Percentiles rank a stretch among this genome's conserved stretches.
Evolutionary conservation across 2,888 invertebrate species (phyloP).

Genomic region (Nymphalis urticae): DNA sequence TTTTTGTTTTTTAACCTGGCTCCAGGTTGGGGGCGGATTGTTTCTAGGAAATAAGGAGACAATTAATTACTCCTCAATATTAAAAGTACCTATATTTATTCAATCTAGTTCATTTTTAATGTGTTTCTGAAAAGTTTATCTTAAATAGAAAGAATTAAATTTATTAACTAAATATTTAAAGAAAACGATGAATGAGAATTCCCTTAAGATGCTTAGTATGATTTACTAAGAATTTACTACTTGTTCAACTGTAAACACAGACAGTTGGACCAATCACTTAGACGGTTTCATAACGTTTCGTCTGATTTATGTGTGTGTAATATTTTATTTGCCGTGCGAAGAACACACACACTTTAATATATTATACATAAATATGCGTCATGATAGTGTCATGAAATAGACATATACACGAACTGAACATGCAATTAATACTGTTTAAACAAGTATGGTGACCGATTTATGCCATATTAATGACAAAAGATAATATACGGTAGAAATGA

Average conservation of each 20-base stretch:
- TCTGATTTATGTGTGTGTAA: slow-evolving; percentile 10
- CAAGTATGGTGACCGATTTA: too few species aligned
- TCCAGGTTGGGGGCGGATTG: slow-evolving; percentile 3
- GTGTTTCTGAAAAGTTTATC: too few species aligned
- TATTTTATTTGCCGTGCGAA: slow-evolving; percentile 6
- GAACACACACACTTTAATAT: neutral
- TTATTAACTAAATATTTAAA: too few species aligned
- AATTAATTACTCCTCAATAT: neutral
- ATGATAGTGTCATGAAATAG: too few species aligned
- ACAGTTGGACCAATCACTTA: slow-evolving; percentile 21
- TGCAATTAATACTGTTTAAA: neutral
- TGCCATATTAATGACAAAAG: neutral
- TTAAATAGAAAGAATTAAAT: too few species aligned
- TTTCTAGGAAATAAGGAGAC: slow-evolving; percentile 3
- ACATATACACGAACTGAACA: neutral
- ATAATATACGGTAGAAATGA: neutral
- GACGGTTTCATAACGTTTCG: slow-evolving; percentile 10
- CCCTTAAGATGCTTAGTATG: slow-evolving; percentile 7
- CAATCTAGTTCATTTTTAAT: too few species aligned
- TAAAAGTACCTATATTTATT: too few species aligned
- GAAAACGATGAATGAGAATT: too few species aligned
- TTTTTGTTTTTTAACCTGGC: slow-evolving; percentile 22
- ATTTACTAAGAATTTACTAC: slow-evolving; percentile 11
- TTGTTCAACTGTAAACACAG: slow-evolving; percentile 6
- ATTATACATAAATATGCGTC: too few species aligned